Evolutionary conservation across 2,113 vertebrate species (phyloP).

Genomic region (Illadopsis cleaveri): DNA sequence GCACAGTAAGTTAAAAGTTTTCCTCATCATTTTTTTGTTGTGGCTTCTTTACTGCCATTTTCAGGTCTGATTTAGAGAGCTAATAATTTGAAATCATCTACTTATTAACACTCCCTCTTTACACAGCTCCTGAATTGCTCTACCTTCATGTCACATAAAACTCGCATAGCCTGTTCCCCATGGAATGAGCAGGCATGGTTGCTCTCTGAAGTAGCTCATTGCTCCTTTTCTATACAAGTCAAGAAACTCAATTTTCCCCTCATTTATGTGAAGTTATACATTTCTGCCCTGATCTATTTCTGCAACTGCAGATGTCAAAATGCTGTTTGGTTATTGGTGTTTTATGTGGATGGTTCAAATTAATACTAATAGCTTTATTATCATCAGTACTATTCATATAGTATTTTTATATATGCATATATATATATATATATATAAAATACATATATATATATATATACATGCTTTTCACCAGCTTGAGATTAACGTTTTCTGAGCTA

Average conservation of each 20-base stretch:
- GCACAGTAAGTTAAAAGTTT: not conserved
- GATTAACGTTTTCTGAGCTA: not conserved
- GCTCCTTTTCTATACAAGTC: not conserved
- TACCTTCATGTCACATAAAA: not conserved
- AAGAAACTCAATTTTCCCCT: constrained; percentile 7
- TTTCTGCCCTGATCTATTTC: not conserved
- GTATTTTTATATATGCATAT: not conserved
- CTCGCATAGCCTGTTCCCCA: not conserved
- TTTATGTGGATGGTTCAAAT: not conserved
- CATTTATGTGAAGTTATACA: not conserved
- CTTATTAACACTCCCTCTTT: not conserved
- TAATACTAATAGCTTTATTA: not conserved
- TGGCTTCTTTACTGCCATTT: not conserved
- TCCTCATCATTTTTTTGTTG: not conserved
- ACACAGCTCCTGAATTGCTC: not conserved
- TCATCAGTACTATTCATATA: not conserved
- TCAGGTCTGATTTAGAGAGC: not conserved
- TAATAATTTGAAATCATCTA: not conserved
- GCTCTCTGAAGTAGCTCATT: not conserved
- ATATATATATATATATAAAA: not conserved
- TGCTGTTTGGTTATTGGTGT: not conserved
- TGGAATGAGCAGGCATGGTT: not conserved
- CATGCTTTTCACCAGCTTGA: not conserved
- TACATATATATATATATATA: not conserved
- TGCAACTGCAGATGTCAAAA: not conserved